Percentiles rank a stretch among this genome's conserved stretches.
These are phyloP conservation scores for Narcine bancroftii DNA, from an alignment of 2,113 vertebrate species.

Conservation along the genomic window DNA sequence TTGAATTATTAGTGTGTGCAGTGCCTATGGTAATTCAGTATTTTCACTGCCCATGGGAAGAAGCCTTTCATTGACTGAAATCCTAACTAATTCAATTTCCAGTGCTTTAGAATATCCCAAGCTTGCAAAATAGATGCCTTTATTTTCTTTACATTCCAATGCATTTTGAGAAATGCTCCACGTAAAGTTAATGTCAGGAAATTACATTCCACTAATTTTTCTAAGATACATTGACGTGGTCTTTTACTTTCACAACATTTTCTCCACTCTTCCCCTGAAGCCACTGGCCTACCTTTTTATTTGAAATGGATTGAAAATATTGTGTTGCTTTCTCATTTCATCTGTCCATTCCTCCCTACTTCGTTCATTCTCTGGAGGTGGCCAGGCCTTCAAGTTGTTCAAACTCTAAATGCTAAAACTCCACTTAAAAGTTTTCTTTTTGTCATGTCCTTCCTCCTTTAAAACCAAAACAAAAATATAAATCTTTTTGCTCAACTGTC, in stretches of 20 bases:
- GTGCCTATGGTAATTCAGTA: too few relatives aligned
- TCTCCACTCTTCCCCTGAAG: not conserved
- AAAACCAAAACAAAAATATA: not conserved
- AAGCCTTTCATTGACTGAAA: too few relatives aligned
- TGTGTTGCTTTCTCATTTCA: not conserved
- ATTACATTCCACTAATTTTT: not conserved
- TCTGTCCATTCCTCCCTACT: not conserved
- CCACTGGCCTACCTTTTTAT: not conserved
- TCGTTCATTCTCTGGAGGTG: not conserved
- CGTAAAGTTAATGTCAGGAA: not conserved
- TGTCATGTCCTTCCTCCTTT: not conserved
- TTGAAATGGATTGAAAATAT: not conserved
- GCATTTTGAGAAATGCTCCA: not conserved
- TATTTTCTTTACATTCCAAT: not conserved
- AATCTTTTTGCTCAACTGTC: not conserved
- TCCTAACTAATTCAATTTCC: not conserved
- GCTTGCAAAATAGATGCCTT: not conserved
- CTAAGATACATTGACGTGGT: not conserved
- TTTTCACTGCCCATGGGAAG: too few relatives aligned
- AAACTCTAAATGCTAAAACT: not conserved
- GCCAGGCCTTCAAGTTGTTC: not conserved
- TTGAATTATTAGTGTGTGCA: too few relatives aligned
- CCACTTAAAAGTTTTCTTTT: not conserved
- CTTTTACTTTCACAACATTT: not conserved
- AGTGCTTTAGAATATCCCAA: not conserved